These are phyloP conservation scores for Stegophylla sp. DNA, from an alignment of 2,888 invertebrate genomes.

Conservation along the genomic window DNA sequence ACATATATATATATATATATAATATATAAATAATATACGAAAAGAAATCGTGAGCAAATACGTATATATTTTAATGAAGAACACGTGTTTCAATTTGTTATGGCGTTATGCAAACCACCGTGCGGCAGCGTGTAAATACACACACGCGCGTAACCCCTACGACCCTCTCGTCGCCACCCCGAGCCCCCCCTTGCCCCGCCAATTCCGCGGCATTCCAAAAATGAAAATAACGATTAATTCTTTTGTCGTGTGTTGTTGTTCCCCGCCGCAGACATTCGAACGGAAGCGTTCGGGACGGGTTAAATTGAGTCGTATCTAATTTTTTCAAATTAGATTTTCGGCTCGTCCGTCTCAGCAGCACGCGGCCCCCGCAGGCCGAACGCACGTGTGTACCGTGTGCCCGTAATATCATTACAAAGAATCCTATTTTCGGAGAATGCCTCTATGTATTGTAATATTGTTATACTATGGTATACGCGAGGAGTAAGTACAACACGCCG, in stretches of 20 bases:
- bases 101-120: conserved; percentile 41
- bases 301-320: conserved; percentile 17
- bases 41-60: conserved; percentile 23
- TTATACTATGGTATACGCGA: too few relatives aligned
- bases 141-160: not conserved
- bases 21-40: too few relatives aligned
- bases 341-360: not conserved
- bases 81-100: conserved; percentile 58
- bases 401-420: not conserved
- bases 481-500: too few relatives aligned
- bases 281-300: not conserved
- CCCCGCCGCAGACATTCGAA: not conserved
- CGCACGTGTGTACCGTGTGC: not conserved
- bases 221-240: conserved; percentile 43
- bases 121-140: conserved; percentile 1
- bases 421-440: not conserved
- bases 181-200: not conserved
- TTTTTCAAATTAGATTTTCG: conserved; percentile 16
- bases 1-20: too few relatives aligned
- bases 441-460: not conserved
- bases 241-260: conserved; percentile 8
- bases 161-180: not conserved
- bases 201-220: conserved; percentile 21
- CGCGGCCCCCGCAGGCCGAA: not conserved
- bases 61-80: conserved; percentile 44